These are phyloP conservation scores for Peromyscus melanophrys DNA, from an alignment of 2,797 vertebrate genomes.

Conservation along the genomic window DNA sequence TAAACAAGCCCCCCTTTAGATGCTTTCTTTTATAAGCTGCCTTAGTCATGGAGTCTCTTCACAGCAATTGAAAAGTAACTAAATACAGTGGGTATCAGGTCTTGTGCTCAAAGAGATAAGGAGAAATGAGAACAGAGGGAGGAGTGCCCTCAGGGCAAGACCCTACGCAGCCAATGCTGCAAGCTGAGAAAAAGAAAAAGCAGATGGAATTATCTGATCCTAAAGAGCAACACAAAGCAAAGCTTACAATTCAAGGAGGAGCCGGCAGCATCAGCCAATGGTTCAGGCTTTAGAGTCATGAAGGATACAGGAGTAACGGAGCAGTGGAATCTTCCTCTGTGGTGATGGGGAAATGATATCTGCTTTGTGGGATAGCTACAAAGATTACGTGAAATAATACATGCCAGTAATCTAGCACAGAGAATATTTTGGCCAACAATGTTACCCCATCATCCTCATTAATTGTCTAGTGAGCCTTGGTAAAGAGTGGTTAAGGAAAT, in stretches of 20 bases:
- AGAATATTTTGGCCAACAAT: neutral
- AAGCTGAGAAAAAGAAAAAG: neutral
- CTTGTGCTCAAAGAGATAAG: no score
- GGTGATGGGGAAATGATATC: neutral
- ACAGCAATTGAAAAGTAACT: no score
- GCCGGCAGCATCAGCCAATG: neutral
- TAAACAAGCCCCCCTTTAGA: neutral
- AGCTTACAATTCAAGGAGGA: neutral
- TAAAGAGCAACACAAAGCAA: neutral
- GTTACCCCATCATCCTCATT: neutral
- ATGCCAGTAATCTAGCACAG: neutral
- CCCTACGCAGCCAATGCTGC: neutral
- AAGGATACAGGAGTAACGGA: no score
- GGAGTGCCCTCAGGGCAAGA: no score
- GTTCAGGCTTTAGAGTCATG: no score
- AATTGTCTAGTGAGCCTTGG: conserved; percentile 21
- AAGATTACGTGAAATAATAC: conserved; percentile 8
- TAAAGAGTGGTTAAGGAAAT: neutral
- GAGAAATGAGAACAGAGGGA: no score
- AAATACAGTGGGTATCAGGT: no score
- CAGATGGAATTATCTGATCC: neutral
- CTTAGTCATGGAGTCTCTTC: no score
- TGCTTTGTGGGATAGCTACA: neutral
- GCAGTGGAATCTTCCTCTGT: no score
- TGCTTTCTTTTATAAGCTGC: no score